Percentiles rank a stretch among this genome's conserved stretches.
Evolutionary conservation across 1,140 invertebrate species (phyloP).

Genomic region (Pachypeltis micranthus): DNA sequence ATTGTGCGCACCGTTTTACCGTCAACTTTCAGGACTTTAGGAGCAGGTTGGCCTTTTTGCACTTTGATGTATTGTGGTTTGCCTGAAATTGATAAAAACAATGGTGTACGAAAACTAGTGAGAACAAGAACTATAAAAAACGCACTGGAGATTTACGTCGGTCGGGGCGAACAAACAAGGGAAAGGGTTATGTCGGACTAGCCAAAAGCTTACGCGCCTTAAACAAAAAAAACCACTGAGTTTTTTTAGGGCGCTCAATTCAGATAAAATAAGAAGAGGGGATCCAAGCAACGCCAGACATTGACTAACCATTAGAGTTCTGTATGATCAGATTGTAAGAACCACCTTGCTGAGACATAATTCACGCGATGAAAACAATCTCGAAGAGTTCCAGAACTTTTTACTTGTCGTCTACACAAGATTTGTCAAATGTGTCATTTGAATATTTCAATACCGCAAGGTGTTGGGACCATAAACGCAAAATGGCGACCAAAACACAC

Average conservation of each 20-base stretch:
- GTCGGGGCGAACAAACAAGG: too few relatives aligned
- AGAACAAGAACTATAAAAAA: too few relatives aligned
- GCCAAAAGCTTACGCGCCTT: too few relatives aligned
- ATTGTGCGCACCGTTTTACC: slow-evolving; percentile 12
- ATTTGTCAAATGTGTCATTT: neutral
- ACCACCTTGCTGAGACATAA: slow-evolving; percentile 48
- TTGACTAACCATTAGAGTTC: slow-evolving; percentile 48
- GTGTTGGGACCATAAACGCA: neutral
- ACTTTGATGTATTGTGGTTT: slow-evolving; percentile 53
- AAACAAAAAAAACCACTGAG: too few relatives aligned
- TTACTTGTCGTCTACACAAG: too few relatives aligned
- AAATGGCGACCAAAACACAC: slow-evolving; percentile 12
- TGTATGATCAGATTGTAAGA: slow-evolving; percentile 52
- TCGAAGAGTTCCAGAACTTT: too few relatives aligned
- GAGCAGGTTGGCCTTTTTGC: slow-evolving; percentile 33
- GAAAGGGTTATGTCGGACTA: too few relatives aligned
- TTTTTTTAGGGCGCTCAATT: too few relatives aligned
- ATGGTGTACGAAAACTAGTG: too few relatives aligned
- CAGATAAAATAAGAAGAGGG: too few relatives aligned
- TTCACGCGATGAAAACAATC: neutral
- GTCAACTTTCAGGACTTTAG: slow-evolving; percentile 1
- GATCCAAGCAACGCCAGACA: too few relatives aligned
- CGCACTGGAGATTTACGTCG: too few relatives aligned
- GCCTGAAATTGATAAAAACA: slow-evolving; percentile 36
- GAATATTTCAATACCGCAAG: neutral